phyloP scores from a whole-genome alignment of 1,140 invertebrate species.

The Aphelinus certus region DNA sequence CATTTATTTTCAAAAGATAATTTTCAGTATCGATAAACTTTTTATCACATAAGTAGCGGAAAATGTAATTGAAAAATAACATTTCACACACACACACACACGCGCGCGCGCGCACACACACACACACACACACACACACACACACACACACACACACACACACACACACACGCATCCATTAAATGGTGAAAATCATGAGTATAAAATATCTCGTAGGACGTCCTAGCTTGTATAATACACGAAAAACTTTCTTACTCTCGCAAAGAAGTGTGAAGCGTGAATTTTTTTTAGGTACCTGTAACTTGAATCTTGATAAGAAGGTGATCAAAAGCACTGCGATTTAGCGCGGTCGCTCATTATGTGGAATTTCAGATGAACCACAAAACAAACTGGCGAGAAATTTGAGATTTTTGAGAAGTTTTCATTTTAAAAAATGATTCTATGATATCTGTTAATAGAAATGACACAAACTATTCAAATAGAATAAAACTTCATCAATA shows the following conservation, averaged over 20 bases:
- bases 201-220: slow-evolving; percentile 41
- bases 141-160: too few relatives aligned
- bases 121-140: too few relatives aligned
- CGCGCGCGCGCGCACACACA: too few relatives aligned
- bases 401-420: not conserved
- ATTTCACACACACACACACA: too few relatives aligned
- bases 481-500: too few relatives aligned
- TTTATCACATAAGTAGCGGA: slow-evolving; percentile 41
- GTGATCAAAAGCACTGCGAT: too few relatives aligned
- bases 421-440: not conserved
- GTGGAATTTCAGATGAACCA: not conserved
- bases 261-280: slow-evolving; percentile 38
- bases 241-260: slow-evolving; percentile 45
- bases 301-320: slow-evolving; percentile 26
- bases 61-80: slow-evolving; percentile 27
- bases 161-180: not conserved
- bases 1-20: slow-evolving; percentile 46
- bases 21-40: slow-evolving; percentile 38
- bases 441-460: too few relatives aligned
- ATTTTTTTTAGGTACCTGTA: slow-evolving; percentile 45
- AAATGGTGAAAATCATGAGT: slow-evolving; percentile 15
- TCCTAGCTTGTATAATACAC: slow-evolving; percentile 45
- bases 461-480: too few relatives aligned
- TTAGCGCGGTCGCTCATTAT: not conserved
- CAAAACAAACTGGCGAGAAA: not conserved